A percentile compares a stretch with the other conserved stretches of the same genome.
phyloP scores from a whole-genome alignment of 2,888 invertebrate species.

The Scrobipalpa costella region DNA sequence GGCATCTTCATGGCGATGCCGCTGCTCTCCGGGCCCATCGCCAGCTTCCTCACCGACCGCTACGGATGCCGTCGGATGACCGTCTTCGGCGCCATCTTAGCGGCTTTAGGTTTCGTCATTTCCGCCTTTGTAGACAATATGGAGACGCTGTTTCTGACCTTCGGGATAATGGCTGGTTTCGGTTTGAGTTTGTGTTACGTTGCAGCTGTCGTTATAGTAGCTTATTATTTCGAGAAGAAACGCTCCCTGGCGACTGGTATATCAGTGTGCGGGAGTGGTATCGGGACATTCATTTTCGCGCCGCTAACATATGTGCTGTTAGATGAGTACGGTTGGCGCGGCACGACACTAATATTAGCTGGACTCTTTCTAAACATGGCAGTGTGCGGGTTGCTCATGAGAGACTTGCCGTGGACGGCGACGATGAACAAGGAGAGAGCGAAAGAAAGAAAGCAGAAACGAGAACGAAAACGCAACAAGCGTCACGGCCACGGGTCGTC shows the following conservation, averaged over 20 bases:
- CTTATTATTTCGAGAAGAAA: constrained; percentile 93
- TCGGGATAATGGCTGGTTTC: constrained; percentile 91
- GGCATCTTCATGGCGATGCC: constrained; percentile 96
- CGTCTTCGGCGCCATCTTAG: constrained; percentile 88
- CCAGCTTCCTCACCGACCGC: constrained; percentile 90
- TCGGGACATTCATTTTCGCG: constrained; percentile 93
- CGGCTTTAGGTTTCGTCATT: constrained; percentile 88
- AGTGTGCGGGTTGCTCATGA: constrained; percentile 90
- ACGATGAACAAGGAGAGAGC: constrained; percentile 83
- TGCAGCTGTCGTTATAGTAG: constrained; percentile 94
- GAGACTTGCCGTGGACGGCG: constrained; percentile 83
- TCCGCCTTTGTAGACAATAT: constrained; percentile 89
- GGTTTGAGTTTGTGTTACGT: constrained; percentile 93
- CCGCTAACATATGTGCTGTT: constrained; percentile 88
- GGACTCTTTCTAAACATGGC: constrained; percentile 91
- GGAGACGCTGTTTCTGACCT: constrained; percentile 89
- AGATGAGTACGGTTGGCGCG: constrained; percentile 91
- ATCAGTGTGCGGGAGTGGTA: constrained; percentile 93
- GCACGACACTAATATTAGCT: constrained; percentile 89
- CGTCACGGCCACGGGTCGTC: constrained; percentile 84
- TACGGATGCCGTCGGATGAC: constrained; percentile 91
- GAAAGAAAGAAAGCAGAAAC: constrained; percentile 82
- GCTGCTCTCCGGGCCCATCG: constrained; percentile 91
- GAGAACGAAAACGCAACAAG: constrained; percentile 80
- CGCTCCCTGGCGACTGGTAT: constrained; percentile 92